Base-by-base conservation (phyloP, 2,888 invertebrate genomes). In the Ernsta delagoae region DNA sequence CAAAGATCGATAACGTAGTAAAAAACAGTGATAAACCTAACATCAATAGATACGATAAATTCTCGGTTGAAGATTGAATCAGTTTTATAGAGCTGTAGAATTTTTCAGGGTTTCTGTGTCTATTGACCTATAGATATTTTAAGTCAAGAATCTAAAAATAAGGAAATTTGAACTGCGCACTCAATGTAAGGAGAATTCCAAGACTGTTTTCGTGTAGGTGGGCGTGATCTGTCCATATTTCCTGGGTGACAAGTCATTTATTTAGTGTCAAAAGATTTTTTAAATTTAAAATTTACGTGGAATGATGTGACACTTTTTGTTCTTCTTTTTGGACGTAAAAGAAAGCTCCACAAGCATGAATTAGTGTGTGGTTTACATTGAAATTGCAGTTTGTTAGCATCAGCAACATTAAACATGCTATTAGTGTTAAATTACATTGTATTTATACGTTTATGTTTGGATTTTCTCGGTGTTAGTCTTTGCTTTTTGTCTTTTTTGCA, bases 201-300 rank as follows among this genome's bases (percentile, higher is more conserved):
- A 54, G 8, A 31, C 4, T 9, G 9, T 5, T 5, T n/a, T 4
- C 34, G 4, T 59, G 16, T 24, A 39, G 53, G 39, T 63, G 62
- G 62, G 62, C 53, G 62, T 31, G 62, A 63, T 41, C 50, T 3
- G 5, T 41, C 53, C 53, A 54, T 54, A 39, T 63, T 62, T 53
- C 24, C 39, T 53, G 39, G 41, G 41, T 65, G 65, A 65, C 65
- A 65, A 31, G 41, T 50, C 65, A 53, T 65, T 59, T 31, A 53
- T 65, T 50, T 41, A 59, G 39, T 65, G 65, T 66, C 59, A 65
- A 53, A 66, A 66, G 31, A 50, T 59, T 53, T 59, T 50, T n/a
- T 39, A 41, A 24, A 59, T 50, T 12, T 12, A 9, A 41, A 65
- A 50, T 41, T 9, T 6, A 48, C 12, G 5, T 48, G n/a, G 12